Evolutionary conservation across 2,888 invertebrate species (phyloP), one percentile per base, ranked within the genome.

Genomic region (Drosophila nr. medialis): DNA sequence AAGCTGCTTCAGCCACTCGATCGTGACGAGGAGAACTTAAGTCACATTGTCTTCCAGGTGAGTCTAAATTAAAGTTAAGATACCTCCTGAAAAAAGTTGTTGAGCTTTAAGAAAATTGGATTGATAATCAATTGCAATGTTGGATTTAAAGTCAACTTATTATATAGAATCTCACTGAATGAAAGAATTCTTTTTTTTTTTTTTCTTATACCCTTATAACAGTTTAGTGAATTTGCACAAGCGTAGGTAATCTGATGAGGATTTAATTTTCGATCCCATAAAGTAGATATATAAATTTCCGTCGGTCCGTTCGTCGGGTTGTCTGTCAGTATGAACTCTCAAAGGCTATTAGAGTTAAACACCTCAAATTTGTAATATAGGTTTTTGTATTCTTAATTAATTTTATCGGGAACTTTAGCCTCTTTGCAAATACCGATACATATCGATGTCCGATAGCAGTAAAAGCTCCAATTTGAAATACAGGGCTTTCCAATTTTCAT

Each of bases 21-120:
- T 92, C 95, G 98, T 88, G 98, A 98, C 93, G 96, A 95, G 64
- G 96, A 97, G 86, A 97, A 97, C 91, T 94, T 97, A 65, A 97
- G 97, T 64, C 97, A 97, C 93, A 96, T 97, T 93, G 96, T 97
- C 34, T 97, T 98, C 92, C 97, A 97, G 95, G 97, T 97, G 93
- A 93, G 92, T 74, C 32, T 32, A 8, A 24, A 24, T 45, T 10
- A 48, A 21, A 49, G 10, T 10, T 13, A 29, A 29, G 2, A 24
- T 27, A 27, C 18, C 7, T 36, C 1, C 18, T 24, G 7, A 45
- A 15, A 24, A 21, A 13, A 2, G 0, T 2, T 15, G 1, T 24
- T 45, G 8, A 24, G 15, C 15, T 24, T 45, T 24, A 8, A 24
- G 7, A 13, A 45, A 24, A 2, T 8, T 15, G 1, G 8, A 21